Evolutionary conservation across 1,140 invertebrate species (phyloP).

Genomic region (Drosophila nasuta): DNA sequence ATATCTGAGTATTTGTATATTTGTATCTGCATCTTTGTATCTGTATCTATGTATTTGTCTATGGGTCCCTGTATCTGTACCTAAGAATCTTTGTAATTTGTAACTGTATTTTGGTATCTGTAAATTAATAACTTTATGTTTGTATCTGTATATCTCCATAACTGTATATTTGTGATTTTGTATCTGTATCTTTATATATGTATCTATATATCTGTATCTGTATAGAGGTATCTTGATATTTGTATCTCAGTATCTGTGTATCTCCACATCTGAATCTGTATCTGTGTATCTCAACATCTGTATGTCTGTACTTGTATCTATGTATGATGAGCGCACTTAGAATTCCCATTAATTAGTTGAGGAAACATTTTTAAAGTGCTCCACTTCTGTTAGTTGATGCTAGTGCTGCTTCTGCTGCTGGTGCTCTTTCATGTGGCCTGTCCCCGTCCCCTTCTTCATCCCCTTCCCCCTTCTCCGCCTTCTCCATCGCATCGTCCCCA

Average conservation of each 20-base stretch:
- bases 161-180: no score
- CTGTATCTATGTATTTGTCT: no score
- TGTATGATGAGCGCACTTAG: slow-evolving; percentile 46
- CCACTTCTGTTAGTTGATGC: slow-evolving; percentile 41
- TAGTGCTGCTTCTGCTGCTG: background rate
- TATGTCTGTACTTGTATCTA: slow-evolving; percentile 2
- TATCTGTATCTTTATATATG: no score
- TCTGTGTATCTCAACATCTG: background rate
- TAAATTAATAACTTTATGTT: no score
- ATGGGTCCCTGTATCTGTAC: no score
- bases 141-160: no score
- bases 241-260: background rate
- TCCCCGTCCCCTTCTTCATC: background rate
- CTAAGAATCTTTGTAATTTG: no score
- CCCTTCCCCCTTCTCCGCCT: background rate
- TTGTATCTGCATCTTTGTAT: no score
- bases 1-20: no score
- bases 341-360: slow-evolving; percentile 66
- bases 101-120: no score
- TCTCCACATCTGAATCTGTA: background rate
- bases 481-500: background rate
- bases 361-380: slow-evolving; percentile 70
- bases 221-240: no score
- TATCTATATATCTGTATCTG: no score
- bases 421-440: slow-evolving; percentile 67